A percentile compares a stretch with the other conserved stretches of the same genome.
Evolutionary conservation across 1,140 invertebrate genomes (phyloP).

Genomic region (Drosophila busckii): DNA sequence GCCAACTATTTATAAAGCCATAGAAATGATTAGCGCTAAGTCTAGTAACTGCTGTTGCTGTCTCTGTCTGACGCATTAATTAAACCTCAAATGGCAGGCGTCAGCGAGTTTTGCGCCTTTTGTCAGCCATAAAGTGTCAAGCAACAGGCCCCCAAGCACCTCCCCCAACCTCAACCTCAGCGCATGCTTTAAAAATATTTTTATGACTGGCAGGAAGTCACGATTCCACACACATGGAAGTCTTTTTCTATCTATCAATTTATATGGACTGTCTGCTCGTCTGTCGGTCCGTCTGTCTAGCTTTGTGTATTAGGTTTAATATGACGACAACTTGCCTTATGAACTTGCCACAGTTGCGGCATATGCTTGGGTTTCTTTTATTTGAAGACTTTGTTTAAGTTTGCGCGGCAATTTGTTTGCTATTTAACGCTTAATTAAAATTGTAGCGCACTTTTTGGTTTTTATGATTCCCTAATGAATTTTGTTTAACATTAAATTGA

Average conservation of each 20-base stretch:
- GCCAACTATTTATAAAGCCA: conserved; percentile 37
- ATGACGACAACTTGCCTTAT: conserved; percentile 11
- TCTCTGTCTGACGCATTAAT: conserved; percentile 43
- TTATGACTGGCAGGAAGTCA: conserved; percentile 67
- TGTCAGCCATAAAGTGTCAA: conserved; percentile 63
- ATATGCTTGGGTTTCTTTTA: conserved; percentile 1
- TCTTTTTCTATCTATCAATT: conserved; percentile 16
- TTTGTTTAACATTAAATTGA: conserved; percentile 42
- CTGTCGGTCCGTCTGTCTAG: background rate
- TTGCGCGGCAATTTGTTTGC: conserved; percentile 37
- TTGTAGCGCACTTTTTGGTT: conserved; percentile 37
- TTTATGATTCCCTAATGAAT: conserved; percentile 41
- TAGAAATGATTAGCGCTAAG: conserved; percentile 41
- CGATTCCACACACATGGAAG: conserved; percentile 46
- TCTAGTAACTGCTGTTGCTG: conserved; percentile 27
- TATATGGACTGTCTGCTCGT: conserved; percentile 21
- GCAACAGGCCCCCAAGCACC: background rate
- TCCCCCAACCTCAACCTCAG: conserved; percentile 1
- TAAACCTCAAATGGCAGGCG: conserved; percentile 63
- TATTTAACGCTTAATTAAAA: conserved; percentile 59
- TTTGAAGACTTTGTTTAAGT: conserved; percentile 5
- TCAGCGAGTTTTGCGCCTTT: conserved; percentile 53
- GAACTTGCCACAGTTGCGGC: conserved; percentile 30
- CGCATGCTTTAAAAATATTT: conserved; percentile 34
- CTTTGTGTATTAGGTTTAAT: conserved; percentile 14